phyloP scores from a whole-genome alignment of 2,113 vertebrate genomes.

The Carassius carassius region DNA sequence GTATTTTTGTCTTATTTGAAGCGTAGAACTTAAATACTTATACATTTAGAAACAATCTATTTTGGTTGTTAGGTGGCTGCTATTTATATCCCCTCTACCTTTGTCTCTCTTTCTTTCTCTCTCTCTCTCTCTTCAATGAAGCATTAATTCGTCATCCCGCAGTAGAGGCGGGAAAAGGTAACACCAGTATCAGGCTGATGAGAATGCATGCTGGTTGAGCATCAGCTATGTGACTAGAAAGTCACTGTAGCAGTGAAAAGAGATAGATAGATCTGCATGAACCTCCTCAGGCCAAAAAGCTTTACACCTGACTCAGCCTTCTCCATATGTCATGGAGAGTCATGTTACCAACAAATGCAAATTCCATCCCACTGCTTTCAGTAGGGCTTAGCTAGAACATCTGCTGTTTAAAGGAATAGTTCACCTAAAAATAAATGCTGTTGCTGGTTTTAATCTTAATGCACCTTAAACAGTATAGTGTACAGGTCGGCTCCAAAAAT shows the following conservation, averaged over 20 bases:
- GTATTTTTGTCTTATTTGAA: no score
- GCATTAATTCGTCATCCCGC: slow-evolving; percentile 82
- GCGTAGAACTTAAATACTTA: neutral
- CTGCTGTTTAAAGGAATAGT: neutral
- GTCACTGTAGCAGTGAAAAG: neutral
- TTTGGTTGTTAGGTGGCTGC: neutral
- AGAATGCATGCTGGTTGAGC: slow-evolving; percentile 65
- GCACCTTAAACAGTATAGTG: neutral
- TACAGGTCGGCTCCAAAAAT: neutral
- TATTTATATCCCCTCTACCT: slow-evolving; percentile 16
- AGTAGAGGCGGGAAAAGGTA: slow-evolving; percentile 92
- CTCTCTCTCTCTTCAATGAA: slow-evolving; percentile 80
- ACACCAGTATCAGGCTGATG: slow-evolving; percentile 67
- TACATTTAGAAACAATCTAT: neutral
- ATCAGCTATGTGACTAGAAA: slow-evolving; percentile 21
- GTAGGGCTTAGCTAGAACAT: slow-evolving; percentile 9
- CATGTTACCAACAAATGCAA: slow-evolving; percentile 31
- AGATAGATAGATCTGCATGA: slow-evolving; percentile 22
- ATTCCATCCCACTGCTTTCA: slow-evolving; percentile 41
- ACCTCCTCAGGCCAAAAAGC: neutral
- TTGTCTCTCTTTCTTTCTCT: slow-evolving; percentile 69
- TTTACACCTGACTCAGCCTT: slow-evolving; percentile 29
- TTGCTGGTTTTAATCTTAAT: neutral
- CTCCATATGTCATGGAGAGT: slow-evolving; percentile 40
- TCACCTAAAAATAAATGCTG: neutral